These are phyloP conservation scores for Aphidius ervi DNA, from an alignment of 1,140 invertebrate genomes.

Conservation along the genomic window DNA sequence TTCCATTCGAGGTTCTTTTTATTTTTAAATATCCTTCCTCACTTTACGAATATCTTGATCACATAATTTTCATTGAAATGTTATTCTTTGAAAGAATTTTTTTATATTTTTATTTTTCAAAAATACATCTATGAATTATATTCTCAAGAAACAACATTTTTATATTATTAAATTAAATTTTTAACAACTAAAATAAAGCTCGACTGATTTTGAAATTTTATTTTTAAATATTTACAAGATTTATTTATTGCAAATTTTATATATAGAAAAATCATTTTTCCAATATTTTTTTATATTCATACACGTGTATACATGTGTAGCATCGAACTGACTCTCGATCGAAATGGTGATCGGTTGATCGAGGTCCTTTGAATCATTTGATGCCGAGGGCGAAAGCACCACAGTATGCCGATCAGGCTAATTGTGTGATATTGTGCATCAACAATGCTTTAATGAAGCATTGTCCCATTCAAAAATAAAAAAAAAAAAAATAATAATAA, in stretches of 20 bases:
- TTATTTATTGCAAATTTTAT: no score
- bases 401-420: conserved; percentile 36
- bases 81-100: conserved; percentile 1
- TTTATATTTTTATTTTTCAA: not conserved
- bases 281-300: no score
- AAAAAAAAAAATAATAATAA: no score
- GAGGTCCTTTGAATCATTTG: conserved; percentile 6
- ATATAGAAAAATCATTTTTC: no score
- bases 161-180: not conserved
- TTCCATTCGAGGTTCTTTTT: conserved; percentile 15
- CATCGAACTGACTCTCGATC: conserved; percentile 25
- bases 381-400: not conserved
- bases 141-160: no score
- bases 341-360: conserved; percentile 38
- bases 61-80: conserved; percentile 24
- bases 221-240: no score
- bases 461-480: conserved; percentile 34
- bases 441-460: conserved; percentile 52
- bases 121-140: not conserved
- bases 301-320: no score
- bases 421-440: conserved; percentile 50
- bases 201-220: no score
- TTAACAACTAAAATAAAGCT: no score
- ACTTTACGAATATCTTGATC: conserved; percentile 24
- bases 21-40: not conserved